Base-by-base conservation (phyloP, 1,140 invertebrate species). In the Drosophila kanapiae region DNA sequence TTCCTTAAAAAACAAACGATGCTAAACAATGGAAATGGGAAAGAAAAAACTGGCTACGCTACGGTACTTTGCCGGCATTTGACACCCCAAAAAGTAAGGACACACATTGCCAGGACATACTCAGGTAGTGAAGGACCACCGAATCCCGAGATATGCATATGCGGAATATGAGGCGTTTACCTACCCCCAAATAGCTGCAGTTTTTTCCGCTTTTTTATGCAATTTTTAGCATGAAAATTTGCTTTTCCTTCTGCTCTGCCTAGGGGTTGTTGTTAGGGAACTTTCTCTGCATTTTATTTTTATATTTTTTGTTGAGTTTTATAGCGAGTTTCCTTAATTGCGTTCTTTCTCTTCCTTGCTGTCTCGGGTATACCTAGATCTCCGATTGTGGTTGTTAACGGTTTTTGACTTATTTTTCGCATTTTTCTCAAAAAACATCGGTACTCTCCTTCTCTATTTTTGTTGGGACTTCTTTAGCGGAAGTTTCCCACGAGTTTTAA, bases 141-240 rank as follows among this genome's bases (percentile, higher is more conserved):
- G 16, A 57, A 48, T 48, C 59, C 67, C 61, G 67, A 67, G 69
- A 69, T 84, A 83, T 83, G 80, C 80, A 78, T 75, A 78, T 82
- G 37, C 40, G 18, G 53, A 56, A 56, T 56, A 38, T 56, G 49
- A 70, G 70, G 63, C 57, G 56, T 67, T 54, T 82, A 67, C 45
- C 75, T 56, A 69, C 61, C 78, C 70, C 75, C 79, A 84, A 81
- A 23, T 23, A 23, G 23, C 43, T 42, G 40, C 58, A 75, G 37
- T 38, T 65, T 79, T 84, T 75, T 70, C 64, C 80, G 57, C 60
- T 67, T 77, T 88, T 88, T 88, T 90, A 87, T 87, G 80, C 85
- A 87, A 78, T 87, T 87, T 87, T 87, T 90, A 78, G 78, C 74
- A 88, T 88, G 80, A 77, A 87, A 80, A 88, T 83, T 74, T 77